Base-by-base conservation (phyloP, 1,140 invertebrate genomes). In the Drosophila nasuta region DNA sequence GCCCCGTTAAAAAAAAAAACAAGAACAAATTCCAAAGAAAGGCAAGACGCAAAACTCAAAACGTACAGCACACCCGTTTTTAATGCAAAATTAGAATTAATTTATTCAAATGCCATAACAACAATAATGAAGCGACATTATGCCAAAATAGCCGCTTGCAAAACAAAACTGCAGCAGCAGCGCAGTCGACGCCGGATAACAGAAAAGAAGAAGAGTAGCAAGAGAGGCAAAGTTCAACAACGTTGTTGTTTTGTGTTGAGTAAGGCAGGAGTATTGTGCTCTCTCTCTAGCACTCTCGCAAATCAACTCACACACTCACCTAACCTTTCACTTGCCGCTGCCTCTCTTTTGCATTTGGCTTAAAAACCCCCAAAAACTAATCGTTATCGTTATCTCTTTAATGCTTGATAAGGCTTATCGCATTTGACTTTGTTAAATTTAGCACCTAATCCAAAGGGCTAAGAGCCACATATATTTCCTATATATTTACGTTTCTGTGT, bases 171-270 rank as follows among this genome's bases (percentile, higher is more conserved):
- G 52, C 28, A 33, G 58, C 56, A 46, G 59, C 43, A 62, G 43
- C 11, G 56, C 41, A 28, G 41, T 45, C n/a, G 41, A 30, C 6
- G 57, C 54, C 54, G 30, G 57, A 41, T 57, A 57, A 57, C 33
- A 15, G 1, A 20, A 3, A 17, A 56, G 13, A 41, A 33, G 51
- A 54, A 54, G 28, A 54, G 17, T 11, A 2, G 3, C 7, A 8
- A 13, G 3, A 8, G 46, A 58, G 35, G 13, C 66, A 75, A 75
- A 75, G 66, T 75, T 75, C 72, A 70, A 58, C 11, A 33, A 15
- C 35, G 15, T 63, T 69, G 63, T 51, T 65, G 13, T 60, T 69
- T 33, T 63, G 30, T 17, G n/a, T 49, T 46, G n/a, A 54, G 51
- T 4, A 33, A 54, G 51, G 51, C 51, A 33, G 15, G 17, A 8